Evolutionary conservation across 2,888 invertebrate genomes (phyloP), one percentile per base, ranked within the genome.

Genomic region (Tenthredo notha): DNA sequence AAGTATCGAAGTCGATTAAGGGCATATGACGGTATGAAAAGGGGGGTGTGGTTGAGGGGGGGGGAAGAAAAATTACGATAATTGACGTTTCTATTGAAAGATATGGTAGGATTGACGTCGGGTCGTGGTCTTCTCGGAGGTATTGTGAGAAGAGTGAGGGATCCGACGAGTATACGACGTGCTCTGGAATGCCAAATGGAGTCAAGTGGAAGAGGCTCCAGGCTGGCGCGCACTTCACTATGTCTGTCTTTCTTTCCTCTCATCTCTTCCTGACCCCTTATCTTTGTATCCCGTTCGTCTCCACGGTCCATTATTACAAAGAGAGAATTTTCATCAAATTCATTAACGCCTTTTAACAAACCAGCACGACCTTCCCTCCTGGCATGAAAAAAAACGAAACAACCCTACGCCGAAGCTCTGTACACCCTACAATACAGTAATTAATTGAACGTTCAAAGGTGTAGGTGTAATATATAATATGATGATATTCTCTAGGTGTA

Each of bases 161-260:
- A 33, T 47, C 6, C 47, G 33, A 77, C 21, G 77, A 18, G 50
- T 50, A 47, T 50, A 47, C 77, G 77, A 65, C 58, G 80, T n/a
- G 83, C 47, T 43, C 40, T 37, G 83, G 70, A 83, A 87, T 87
- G 88, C 86, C 90, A 91, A 91, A 90, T 90, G 90, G 90, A 90
- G 91, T 91, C 91, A 91, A 91, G 91, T 91, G 90, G 90, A 85
- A 82, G 86, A 86, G 89, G 89, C 90, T 90, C 90, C 88, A 82
- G 43, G 83, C 47, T 84, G 90, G 85, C 90, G 89, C 85, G 86
- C 86, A 33, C 21, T 78, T 37, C 37, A 37, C 78, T 37, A 37
- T 15, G 78, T 25, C 21, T 21, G n/a, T 29, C 18, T 75, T 9
- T 25, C 25, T 75, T 50, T 75, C 18, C 29, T 54, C 33, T n/a